Percentiles rank a stretch among this genome's conserved stretches.
phyloP scores from a whole-genome alignment of 2,888 invertebrate genomes.

The Diadegma fenestrale region DNA sequence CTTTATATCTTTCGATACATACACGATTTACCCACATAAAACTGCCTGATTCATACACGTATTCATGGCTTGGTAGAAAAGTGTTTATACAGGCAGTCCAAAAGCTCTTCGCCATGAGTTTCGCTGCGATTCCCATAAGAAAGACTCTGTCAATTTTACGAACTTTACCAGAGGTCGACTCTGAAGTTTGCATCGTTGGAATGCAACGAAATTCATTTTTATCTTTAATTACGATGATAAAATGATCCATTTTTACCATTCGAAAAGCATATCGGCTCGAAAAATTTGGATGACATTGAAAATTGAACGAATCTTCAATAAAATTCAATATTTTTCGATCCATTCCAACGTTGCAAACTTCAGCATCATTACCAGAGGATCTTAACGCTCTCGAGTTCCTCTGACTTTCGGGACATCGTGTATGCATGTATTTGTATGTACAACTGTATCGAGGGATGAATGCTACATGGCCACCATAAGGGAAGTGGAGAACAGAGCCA shows the following conservation, averaged over 20 bases:
- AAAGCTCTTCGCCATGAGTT: background rate
- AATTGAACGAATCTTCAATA: too few species aligned
- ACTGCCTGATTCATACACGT: background rate
- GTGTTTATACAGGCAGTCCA: background rate
- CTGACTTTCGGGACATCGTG: background rate
- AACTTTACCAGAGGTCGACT: background rate
- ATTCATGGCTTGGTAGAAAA: background rate
- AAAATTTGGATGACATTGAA: too few species aligned
- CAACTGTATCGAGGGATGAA: constrained; percentile 24
- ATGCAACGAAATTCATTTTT: too few species aligned
- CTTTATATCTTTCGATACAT: constrained; percentile 17
- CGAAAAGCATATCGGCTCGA: too few species aligned
- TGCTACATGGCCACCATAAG: constrained; percentile 24
- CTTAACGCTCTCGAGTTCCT: background rate
- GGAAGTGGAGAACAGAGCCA: constrained; percentile 62
- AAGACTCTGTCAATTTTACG: background rate
- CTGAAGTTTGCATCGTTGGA: too few species aligned
- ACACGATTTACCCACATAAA: background rate
- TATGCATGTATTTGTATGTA: constrained; percentile 11
- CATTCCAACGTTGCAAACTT: too few species aligned
- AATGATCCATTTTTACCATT: too few species aligned
- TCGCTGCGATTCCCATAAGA: background rate
- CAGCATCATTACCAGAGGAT: too few species aligned
- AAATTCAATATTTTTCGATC: too few species aligned
- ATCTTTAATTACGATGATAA: too few species aligned